These are phyloP conservation scores for Myrmecobius fasciatus DNA, from an alignment of 2,113 vertebrate species.

Conservation along the genomic window DNA sequence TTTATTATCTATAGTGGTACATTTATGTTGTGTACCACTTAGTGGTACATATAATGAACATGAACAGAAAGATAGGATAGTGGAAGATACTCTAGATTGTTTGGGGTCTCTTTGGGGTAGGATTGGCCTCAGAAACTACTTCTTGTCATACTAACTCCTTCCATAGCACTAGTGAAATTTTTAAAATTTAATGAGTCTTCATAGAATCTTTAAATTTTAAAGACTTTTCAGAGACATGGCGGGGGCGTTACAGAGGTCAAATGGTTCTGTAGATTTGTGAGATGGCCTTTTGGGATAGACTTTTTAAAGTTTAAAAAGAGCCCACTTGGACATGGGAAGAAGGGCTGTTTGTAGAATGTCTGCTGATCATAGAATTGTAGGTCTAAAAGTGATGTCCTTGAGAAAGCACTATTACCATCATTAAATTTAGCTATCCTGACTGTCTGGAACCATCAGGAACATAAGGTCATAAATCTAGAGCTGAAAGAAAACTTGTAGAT, in stretches of 20 bases:
- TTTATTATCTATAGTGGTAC: background rate
- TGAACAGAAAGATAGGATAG: background rate
- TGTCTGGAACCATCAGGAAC: background rate
- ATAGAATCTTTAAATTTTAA: conserved; percentile 10
- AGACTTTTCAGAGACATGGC: background rate
- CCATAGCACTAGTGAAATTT: background rate
- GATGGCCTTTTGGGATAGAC: background rate
- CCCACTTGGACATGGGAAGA: background rate
- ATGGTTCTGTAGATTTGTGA: background rate
- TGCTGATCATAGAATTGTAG: background rate
- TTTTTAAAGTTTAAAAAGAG: background rate
- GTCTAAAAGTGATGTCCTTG: background rate
- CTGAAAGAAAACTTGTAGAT: background rate
- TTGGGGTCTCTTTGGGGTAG: too few species aligned
- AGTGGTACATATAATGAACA: background rate
- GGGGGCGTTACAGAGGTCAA: background rate
- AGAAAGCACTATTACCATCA: background rate
- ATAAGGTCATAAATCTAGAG: background rate
- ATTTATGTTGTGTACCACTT: too few species aligned
- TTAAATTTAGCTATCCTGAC: background rate
- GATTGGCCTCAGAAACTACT: background rate
- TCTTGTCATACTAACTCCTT: background rate
- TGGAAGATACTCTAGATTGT: background rate
- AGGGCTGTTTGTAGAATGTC: background rate
- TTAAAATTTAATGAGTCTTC: conserved; percentile 1